Evolutionary conservation across 2,888 invertebrate species (phyloP), one percentile per base, ranked within the genome.

Genomic region (Acronicta psi): DNA sequence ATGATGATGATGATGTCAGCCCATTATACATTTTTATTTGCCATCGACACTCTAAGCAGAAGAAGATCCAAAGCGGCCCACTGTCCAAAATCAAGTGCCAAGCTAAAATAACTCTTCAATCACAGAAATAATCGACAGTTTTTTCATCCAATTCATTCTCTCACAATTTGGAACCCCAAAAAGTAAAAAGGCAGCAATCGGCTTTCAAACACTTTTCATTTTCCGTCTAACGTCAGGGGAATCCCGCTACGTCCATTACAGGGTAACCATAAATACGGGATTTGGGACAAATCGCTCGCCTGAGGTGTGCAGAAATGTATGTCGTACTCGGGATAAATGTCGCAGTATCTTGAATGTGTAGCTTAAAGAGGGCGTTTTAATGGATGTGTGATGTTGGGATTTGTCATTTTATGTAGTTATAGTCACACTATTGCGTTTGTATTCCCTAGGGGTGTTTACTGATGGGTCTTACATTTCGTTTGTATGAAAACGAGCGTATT

Each of bases 311-410:
- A 52, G 59, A 14, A 61, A 68, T 73, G 59, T 20, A 64, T 56
- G 64, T 72, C 51, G 56, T 54, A 18, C 50, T 23, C 17, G 45
- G 59, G 64, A 68, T 75, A 64, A 72, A 49, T 62, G 69, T 72
- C 76, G 44, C 25, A 25, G 38, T 20, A 49, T 51, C 52, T 58
- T 38, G 43, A 23, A 31, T 16, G 44, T 23, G 37, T 25, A 17
- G 31, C 25, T 25, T 58, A 34, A 58, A 59, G 47, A 51, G 50
- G 36, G 51, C 17, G 36, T 16, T 47, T 55, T 73, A 75, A 75
- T 75, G 68, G 59, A 56, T 38, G 42, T 54, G 53, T 38, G 23
- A 18, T 40, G 37, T 50, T 40, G 13, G 29, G 46, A 54, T 69
- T 50, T 69, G 1, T 18, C 20, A 20, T 59, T 71, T 56, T 8